Evolutionary conservation across 2,113 vertebrate genomes (phyloP).

Genomic region (Sclerurus mexicanus): DNA sequence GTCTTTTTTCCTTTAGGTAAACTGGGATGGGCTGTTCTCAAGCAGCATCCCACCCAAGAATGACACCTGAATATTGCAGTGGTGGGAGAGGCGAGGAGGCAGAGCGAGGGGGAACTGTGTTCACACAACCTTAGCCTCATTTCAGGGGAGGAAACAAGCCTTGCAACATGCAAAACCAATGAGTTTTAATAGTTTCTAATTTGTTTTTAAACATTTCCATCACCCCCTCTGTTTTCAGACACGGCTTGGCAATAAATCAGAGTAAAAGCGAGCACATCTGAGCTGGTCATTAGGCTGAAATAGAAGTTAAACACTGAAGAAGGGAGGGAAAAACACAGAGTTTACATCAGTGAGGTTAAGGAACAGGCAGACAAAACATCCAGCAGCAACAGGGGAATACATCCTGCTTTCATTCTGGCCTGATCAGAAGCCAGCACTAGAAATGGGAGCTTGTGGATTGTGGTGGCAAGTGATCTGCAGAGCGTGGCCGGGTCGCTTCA

Average conservation of each 20-base stretch:
- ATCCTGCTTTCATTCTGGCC: not conserved
- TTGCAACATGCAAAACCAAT: not conserved
- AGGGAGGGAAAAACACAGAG: not conserved
- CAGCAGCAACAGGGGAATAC: not conserved
- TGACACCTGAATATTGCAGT: not conserved
- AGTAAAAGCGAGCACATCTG: constrained; percentile 19
- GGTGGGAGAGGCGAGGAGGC: not conserved
- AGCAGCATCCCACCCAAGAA: not conserved
- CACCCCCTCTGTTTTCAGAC: not conserved
- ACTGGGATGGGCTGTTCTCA: not conserved
- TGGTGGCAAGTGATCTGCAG: not conserved
- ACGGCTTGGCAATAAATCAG: constrained; percentile 30
- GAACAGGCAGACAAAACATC: constrained; percentile 46
- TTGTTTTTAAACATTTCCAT: constrained; percentile 41
- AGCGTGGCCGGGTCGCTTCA: not conserved
- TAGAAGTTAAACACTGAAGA: constrained; percentile 43
- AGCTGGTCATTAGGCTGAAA: constrained; percentile 20
- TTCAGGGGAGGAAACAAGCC: not conserved
- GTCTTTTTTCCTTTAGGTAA: not conserved
- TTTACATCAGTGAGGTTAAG: constrained; percentile 46
- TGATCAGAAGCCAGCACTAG: not conserved
- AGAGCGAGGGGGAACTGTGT: not conserved
- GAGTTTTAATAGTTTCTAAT: constrained; percentile 30
- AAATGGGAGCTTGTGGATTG: not conserved
- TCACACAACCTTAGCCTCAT: not conserved